Evolutionary conservation across 2,113 vertebrate genomes (phyloP).

Genomic region (Dromiciops gliroides): DNA sequence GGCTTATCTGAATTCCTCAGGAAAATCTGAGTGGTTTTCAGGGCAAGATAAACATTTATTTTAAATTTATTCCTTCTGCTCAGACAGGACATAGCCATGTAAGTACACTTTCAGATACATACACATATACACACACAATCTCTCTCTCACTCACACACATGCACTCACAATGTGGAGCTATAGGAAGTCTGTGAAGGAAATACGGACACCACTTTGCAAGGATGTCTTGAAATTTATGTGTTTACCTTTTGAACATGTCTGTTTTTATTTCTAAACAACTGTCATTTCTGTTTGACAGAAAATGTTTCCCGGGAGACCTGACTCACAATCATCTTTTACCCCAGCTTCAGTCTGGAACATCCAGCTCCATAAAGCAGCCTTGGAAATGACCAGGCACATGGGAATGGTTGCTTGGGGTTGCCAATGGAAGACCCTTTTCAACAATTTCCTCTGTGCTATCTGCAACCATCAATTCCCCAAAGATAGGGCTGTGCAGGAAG

Average conservation of each 20-base stretch:
- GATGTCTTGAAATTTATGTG: not conserved
- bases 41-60: constrained; percentile 53
- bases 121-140: not conserved
- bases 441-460: constrained; percentile 32
- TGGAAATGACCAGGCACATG: constrained; percentile 23
- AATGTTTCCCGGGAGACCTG: constrained; percentile 48
- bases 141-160: not conserved
- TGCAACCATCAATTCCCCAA: constrained; percentile 25
- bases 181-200: not conserved
- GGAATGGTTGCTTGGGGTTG: constrained; percentile 36
- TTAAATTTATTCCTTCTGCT: not conserved
- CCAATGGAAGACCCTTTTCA: constrained; percentile 25
- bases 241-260: constrained; percentile 46
- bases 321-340: constrained; percentile 24
- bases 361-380: constrained; percentile 55
- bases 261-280: constrained; percentile 52
- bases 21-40: constrained; percentile 60
- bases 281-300: constrained; percentile 56
- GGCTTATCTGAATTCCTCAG: not conserved
- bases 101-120: not conserved
- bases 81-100: not conserved
- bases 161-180: not conserved
- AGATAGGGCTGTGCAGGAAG: constrained; percentile 42
- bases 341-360: constrained; percentile 41
- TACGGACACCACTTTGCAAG: not conserved